A percentile compares a stretch with the other conserved stretches of the same genome.
phyloP scores from a whole-genome alignment of 2,888 invertebrate genomes.

The Epiblema foenella region DNA sequence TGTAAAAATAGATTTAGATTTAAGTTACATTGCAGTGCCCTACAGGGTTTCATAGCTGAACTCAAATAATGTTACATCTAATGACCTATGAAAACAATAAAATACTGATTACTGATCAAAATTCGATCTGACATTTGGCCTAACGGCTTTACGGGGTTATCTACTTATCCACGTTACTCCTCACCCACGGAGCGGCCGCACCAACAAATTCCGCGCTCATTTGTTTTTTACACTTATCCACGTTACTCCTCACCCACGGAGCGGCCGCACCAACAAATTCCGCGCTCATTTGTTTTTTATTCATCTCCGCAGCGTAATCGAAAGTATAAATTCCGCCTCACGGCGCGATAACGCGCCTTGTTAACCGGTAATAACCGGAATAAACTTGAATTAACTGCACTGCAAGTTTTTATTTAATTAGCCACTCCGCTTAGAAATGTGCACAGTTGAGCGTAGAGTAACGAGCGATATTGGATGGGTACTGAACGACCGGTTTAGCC shows the following conservation, averaged over 20 bases:
- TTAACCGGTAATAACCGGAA: conserved; percentile 81
- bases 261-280: conserved; percentile 80
- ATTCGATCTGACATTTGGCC: no score
- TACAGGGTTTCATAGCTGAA: no score
- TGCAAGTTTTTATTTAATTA: conserved; percentile 40
- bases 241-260: conserved; percentile 51
- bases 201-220: conserved; percentile 83
- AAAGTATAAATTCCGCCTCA: conserved; percentile 81
- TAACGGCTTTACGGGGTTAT: no score
- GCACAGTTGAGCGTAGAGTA: not conserved
- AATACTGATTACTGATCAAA: no score
- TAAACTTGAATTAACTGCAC: conserved; percentile 73
- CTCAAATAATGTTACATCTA: no score
- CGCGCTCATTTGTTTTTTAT: conserved; percentile 84
- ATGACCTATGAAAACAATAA: no score
- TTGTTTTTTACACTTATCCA: conserved; percentile 81
- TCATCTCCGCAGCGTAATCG: conserved; percentile 80
- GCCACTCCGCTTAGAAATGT: conserved; percentile 7
- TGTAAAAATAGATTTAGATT: no score
- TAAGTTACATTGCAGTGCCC: no score
- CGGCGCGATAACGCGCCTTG: conserved; percentile 76
- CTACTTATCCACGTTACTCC: conserved; percentile 58
- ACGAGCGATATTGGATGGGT: not conserved
- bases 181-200: conserved; percentile 62
- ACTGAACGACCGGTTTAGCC: no score